Base-by-base conservation (phyloP, 1,140 invertebrate species). In the Drosophila sturtevanti region DNA sequence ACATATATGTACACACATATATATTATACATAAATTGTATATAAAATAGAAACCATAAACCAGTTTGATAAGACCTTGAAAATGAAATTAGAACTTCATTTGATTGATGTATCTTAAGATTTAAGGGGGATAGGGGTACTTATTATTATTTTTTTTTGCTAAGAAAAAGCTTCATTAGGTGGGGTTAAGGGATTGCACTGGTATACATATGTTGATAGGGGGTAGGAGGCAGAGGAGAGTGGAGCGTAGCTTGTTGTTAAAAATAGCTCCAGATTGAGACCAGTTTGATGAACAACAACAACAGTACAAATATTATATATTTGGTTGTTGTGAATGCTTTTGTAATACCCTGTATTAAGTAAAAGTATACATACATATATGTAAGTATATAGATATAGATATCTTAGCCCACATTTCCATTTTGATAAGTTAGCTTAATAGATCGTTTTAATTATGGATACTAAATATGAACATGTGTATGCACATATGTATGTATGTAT, bases 71-170 rank as follows among this genome's bases (percentile, higher is more conserved):
- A 68, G 72, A 76, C 72, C 72, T 76, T 76, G 72, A 75, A 72
- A 48, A 48, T 48, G 72, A 63, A 59, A 38, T 65, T 76, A 76
- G 72, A 76, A 76, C 64, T 44, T 68, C 64, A 65, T 58, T 68
- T 76, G 72, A 76, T 76, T 76, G 72, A 76, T 76, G 72, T 68
- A 38, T 74, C 38, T 38, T 76, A 75, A 74, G 71, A 37, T 70
- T 70, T 4, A 22, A 10, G n/a, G 7, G 41, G 41, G 41, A 51
- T 24, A 21, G 7, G n/a, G n/a, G n/a, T n/a, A n/a, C n/a, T n/a
- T n/a, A n/a, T n/a, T n/a, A n/a, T n/a, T n/a, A 27, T 37, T 22
- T 6, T 21, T 22, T 41, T 72, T 9, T 59, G 35, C 27, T 31
- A 31, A 31, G 14, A 38, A 38, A 51, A 41, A 65, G 69, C 69